Evolutionary conservation across 1,140 invertebrate genomes (phyloP), one percentile per base, ranked within the genome.

Genomic region (Tetragonula clypearis): DNA sequence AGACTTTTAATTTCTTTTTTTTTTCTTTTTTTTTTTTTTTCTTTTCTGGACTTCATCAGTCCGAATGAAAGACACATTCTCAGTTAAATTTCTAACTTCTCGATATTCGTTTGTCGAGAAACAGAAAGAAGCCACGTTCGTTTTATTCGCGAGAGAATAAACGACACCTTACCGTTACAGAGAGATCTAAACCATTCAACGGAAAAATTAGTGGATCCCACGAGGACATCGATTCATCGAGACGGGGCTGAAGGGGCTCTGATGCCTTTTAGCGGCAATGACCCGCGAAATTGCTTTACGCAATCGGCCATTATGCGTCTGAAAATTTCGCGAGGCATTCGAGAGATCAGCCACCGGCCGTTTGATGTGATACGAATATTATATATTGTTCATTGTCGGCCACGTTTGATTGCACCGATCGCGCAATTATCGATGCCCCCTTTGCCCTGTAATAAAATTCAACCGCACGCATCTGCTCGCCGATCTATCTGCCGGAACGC

Each of bases 261-360:
- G 60, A 79, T 90, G 86, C 84, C 86, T 88, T 90, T 90, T 81
- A 77, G 79, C 71, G 79, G 83, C 90, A 91, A 92, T 91, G 91
- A 92, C 84, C 89, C 89, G 88, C 84, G 89, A 92, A 92, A 92
- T 92, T 92, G 91, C 90, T 91, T 90, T 91, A 91, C 89, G 88
- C 91, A 89, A 90, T 86, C 86, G 86, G 87, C 86, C 82, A 91
- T 91, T 90, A 92, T 90, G 90, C 88, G 86, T 79, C 80, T 84
- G 89, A 91, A 91, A 91, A 91, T 89, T 91, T 90, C 84, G 84
- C 86, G 78, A 76, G 79, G 80, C 68, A 86, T 86, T 87, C 80
- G 74, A 71, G 87, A 90, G 87, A 90, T 83, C 80, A 58, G 49
- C 30, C 72, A 49, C 41, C 41, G 79, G 86, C 35, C 87, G 87